Base-by-base conservation (phyloP, 64 coral and sea anemone species). In the Pachyseris speciosa region DNA sequence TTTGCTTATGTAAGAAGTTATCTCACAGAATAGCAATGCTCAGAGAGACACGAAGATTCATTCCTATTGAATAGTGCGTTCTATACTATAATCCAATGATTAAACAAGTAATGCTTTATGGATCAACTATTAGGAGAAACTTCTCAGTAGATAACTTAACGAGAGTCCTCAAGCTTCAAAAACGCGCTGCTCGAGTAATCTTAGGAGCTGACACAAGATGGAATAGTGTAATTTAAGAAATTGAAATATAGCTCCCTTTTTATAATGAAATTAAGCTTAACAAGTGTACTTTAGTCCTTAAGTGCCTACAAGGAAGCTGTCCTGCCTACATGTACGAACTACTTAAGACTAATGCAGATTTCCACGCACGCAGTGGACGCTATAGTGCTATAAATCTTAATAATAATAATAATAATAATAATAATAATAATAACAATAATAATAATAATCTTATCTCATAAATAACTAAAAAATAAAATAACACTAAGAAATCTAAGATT, bases 251-350 rank as follows among this genome's bases (percentile, higher is more conserved):
- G 44, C 52, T 78, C 24, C 43, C 74, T 40, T 78, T 78, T 78
- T 52, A 49, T 52, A 40, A 78, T 16, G 74, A 47, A 78, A 40
- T 76, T 76, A 26, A 43, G 47, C 37, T 81, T 19, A 81, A 81
- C 36, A 81, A 81, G 77, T 81, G 77, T 81, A 17, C 59, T 36
- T 22, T 81, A 81, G 77, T 60, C 30, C 59, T 59, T 60, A 81
- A 81, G 59, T 27, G 49, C 77, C n/a, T 58, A 34, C 51, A 81
- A 37, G 48, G 37, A 25, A 81, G 58, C 77, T 81, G 77, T 27
- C 49, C 77, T 26, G 37, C 12, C 22, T 50, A 78, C 52, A 48
- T 78, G 25, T 28, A 17, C 47, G 74, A 78, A 36, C 74, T 78
- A 44, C 74, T 78, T 78, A 78, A 43, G 29, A 39, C 31, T 24